These are phyloP conservation scores for Rousettus leschenaultii DNA, from an alignment of 2,113 vertebrate species.

Conservation along the genomic window DNA sequence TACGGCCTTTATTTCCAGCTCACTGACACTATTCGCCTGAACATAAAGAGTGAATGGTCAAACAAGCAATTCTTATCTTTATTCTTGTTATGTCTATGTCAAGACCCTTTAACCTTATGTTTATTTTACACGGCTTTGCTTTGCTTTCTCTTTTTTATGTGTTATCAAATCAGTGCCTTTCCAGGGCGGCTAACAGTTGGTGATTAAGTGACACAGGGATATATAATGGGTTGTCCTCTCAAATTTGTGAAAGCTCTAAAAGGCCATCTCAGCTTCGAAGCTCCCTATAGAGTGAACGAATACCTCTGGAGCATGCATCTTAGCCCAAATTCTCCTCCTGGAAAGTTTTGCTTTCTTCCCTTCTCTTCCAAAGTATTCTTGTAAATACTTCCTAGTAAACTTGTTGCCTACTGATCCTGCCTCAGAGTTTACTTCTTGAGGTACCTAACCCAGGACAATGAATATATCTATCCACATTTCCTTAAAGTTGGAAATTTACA, in stretches of 20 bases:
- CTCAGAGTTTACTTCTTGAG: neutral
- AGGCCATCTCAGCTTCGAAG: neutral
- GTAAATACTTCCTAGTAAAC: neutral
- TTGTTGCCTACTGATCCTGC: neutral
- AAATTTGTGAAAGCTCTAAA: neutral
- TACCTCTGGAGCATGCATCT: neutral
- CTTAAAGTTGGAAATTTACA: neutral
- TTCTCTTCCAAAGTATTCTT: neutral
- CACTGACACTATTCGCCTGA: slow-evolving; percentile 31
- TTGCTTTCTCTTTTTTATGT: neutral
- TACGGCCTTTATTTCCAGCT: slow-evolving; percentile 45
- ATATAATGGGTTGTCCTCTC: neutral
- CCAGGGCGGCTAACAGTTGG: neutral
- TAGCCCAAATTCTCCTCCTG: neutral
- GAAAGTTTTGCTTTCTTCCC: neutral
- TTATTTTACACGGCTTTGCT: neutral
- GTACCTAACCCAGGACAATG: neutral
- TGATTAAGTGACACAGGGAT: neutral
- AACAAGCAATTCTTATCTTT: slow-evolving; percentile 22
- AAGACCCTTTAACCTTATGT: neutral
- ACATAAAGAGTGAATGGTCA: slow-evolving; percentile 1
- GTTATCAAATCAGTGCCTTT: slow-evolving; percentile 8
- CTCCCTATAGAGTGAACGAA: accelerated
- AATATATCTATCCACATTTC: neutral
- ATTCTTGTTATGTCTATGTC: slow-evolving; percentile 21